Percentiles rank a stretch among this genome's conserved stretches.
These are phyloP conservation scores for Temnothorax rugatulus DNA, from an alignment of 2,888 invertebrate species.

Conservation along the genomic window DNA sequence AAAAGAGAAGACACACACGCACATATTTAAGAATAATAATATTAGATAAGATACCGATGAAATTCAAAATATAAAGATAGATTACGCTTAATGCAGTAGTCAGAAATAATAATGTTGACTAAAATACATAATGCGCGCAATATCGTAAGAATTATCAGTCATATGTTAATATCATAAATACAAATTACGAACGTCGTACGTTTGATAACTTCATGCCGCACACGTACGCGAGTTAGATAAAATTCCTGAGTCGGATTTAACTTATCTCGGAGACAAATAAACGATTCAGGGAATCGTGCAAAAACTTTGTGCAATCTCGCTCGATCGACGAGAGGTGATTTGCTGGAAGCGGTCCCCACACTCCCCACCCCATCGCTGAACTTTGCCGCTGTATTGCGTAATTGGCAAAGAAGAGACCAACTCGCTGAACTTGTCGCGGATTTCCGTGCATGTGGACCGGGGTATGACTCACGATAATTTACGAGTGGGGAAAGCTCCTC, in stretches of 20 bases:
- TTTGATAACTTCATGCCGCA: constrained; percentile 13
- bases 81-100: neutral
- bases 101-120: neutral
- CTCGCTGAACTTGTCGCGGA: constrained; percentile 37
- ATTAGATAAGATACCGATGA: neutral
- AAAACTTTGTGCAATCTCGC: constrained; percentile 43
- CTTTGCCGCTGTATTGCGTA: constrained; percentile 32
- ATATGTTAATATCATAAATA: constrained; percentile 14
- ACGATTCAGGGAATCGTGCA: constrained; percentile 18
- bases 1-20: neutral
- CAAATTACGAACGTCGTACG: neutral
- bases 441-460: constrained; percentile 9
- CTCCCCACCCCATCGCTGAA: neutral
- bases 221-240: constrained; percentile 6
- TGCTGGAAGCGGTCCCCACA: neutral
- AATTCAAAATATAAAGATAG: neutral
- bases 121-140: neutral
- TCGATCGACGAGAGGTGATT: constrained; percentile 30
- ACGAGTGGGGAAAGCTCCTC: constrained; percentile 52
- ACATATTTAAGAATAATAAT: neutral
- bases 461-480: constrained; percentile 63
- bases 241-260: constrained; percentile 26
- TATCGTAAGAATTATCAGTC: neutral
- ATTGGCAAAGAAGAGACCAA: constrained; percentile 32
- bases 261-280: constrained; percentile 44